phyloP scores from a whole-genome alignment of 2,113 vertebrate species.

The Plectropomus leopardus region DNA sequence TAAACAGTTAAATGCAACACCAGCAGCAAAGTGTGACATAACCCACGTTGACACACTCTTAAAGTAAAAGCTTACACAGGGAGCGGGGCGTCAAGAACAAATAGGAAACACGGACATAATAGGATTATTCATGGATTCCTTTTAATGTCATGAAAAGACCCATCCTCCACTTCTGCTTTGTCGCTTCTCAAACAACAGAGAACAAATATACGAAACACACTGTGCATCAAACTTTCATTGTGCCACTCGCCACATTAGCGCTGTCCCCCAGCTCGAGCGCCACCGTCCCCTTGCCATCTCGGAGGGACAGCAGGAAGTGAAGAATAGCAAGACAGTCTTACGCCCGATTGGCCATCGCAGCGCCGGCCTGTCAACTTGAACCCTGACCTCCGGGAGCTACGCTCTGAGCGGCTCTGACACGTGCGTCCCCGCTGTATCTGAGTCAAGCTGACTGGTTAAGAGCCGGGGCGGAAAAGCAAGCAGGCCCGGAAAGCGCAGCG shows the following conservation, averaged over 20 bases:
- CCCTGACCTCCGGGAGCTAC: constrained; percentile 73
- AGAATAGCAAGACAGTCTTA: constrained; percentile 63
- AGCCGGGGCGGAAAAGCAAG: constrained; percentile 70
- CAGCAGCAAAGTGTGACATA: constrained; percentile 49
- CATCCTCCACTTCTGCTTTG: constrained; percentile 44
- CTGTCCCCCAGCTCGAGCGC: constrained; percentile 17
- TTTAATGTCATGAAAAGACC: constrained; percentile 72
- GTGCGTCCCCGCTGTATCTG: constrained; percentile 67
- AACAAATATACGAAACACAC: constrained; percentile 60
- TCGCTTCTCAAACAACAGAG: constrained; percentile 51
- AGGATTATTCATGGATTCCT: constrained; percentile 75
- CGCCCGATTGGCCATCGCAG: constrained; percentile 73
- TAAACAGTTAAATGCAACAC: constrained; percentile 28
- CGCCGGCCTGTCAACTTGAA: constrained; percentile 77
- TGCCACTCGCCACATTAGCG: constrained; percentile 64
- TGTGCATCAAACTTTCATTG: constrained; percentile 76
- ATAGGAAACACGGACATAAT: constrained; percentile 59
- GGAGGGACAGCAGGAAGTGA: constrained; percentile 72
- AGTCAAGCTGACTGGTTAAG: constrained; percentile 83
- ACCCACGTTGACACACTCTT: constrained; percentile 50
- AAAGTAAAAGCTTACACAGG: constrained; percentile 59
- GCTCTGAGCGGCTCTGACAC: constrained; percentile 78
- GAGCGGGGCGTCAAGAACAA: constrained; percentile 51
- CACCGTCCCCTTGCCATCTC: constrained; percentile 33
- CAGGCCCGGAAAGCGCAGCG: constrained; percentile 59